Evolutionary conservation across 2,888 invertebrate species (phyloP), one percentile per base, ranked within the genome.

Genomic region (Antheraea assamensis): DNA sequence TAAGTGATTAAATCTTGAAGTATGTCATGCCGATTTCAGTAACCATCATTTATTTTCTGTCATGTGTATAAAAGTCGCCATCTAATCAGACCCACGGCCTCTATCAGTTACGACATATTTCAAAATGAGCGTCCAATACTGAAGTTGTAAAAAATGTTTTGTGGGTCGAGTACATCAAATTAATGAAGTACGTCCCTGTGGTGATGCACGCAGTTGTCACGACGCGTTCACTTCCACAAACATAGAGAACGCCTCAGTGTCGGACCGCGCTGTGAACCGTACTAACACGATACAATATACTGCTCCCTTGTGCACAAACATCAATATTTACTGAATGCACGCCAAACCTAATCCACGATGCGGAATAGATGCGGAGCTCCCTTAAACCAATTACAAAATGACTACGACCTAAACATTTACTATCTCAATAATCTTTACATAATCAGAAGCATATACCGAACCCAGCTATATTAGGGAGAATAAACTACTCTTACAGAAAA

Each of bases 171-270:
- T 31, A n/a, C 35, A n/a, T 10, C 17, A 7, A 5, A 35, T 35
- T 68, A 21, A 1, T 35, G 30, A 19, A 68, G 31, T 68, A n/a
- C 35, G n/a, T 31, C 68, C 21, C 68, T 68, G 68, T n/a, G 31
- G 31, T 35, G 8, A 35, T 35, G 35, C 68, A 35, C 2, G 68
- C 68, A 2, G 42, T 35, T 68, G 35, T 35, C 35, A 35, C 68
- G 68, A 35, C 31, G 35, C 68, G n/a, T 68, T 21, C 35, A 35
- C 68, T 68, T 42, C 21, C n/a, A 35, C 68, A 35, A 68, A 35
- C 13, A 35, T 24, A 35, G 68, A 68, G 21, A 10, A 35, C 21
- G n/a, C 35, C 35, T 35, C 21, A 27, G 35, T 21, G 66, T 19
- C 30, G 7, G 1, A 31, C 31, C 30, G 21, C 66, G 35, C 35